Conservation (phyloP, 2,888 invertebrate genomes). For the Andrena flavipes region DNA sequence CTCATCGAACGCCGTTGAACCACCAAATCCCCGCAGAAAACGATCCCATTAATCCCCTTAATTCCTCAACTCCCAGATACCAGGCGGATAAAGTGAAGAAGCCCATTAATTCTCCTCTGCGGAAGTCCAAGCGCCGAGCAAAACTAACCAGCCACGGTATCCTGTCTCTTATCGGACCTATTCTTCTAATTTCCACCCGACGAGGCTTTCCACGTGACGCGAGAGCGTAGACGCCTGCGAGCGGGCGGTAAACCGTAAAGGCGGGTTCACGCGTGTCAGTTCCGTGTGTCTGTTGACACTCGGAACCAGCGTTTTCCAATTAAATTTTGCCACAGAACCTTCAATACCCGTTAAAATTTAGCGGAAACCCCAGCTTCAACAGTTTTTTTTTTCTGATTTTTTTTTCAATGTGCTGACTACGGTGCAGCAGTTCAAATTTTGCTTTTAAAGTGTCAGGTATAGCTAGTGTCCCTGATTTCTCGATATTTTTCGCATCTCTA, state of each 20-base stretch:
- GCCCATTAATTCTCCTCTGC: conserved; percentile 37
- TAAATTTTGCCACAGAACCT: too few species aligned
- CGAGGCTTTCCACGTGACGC: not conserved
- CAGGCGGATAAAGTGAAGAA: conserved; percentile 10
- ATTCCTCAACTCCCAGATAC: conserved; percentile 48
- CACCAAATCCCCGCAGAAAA: not conserved
- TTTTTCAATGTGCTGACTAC: too few species aligned
- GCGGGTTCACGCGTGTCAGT: too few species aligned
- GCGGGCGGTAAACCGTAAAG: conserved; percentile 10
- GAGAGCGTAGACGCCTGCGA: not conserved
- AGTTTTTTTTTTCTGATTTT: too few species aligned
- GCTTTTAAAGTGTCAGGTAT: too few species aligned
- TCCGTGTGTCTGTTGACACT: too few species aligned
- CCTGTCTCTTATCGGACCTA: conserved; percentile 25
- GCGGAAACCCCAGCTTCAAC: too few species aligned
- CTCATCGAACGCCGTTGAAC: not conserved
- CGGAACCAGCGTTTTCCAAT: too few species aligned
- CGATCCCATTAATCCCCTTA: conserved; percentile 40
- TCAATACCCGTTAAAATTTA: too few species aligned
- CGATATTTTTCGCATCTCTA: too few species aligned
- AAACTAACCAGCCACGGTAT: conserved; percentile 18
- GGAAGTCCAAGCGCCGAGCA: conserved; percentile 17
- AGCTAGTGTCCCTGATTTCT: too few species aligned
- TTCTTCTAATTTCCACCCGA: conserved; percentile 22
- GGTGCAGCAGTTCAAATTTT: too few species aligned